Conservation (phyloP, 2,888 invertebrate genomes). For the Agriotes lineatus region DNA sequence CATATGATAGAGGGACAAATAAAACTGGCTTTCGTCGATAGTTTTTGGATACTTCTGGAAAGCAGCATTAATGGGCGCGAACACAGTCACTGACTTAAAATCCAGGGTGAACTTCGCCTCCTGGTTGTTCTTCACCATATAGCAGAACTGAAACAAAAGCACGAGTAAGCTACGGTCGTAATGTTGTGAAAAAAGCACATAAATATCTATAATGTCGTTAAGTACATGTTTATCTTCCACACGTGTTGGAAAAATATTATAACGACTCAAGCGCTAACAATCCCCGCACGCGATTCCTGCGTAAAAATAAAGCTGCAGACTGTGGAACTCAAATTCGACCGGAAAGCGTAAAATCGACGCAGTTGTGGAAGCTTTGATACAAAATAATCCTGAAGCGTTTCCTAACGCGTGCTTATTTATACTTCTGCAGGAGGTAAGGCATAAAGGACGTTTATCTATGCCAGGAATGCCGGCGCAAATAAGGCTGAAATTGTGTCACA, state of each 20-base stretch:
- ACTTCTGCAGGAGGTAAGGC: not conserved
- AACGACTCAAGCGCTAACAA: not conserved
- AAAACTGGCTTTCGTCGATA: conserved; percentile 67
- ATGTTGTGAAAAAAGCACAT: no score
- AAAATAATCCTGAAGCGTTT: not conserved
- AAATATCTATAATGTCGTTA: not conserved
- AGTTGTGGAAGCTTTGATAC: not conserved
- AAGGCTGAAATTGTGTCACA: conserved; percentile 23
- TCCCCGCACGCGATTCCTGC: not conserved
- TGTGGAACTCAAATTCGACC: not conserved
- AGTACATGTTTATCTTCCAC: not conserved
- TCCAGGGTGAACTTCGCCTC: conserved; percentile 80
- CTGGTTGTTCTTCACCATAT: conserved; percentile 78
- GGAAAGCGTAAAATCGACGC: not conserved
- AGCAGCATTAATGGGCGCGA: conserved; percentile 89
- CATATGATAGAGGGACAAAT: conserved; percentile 84
- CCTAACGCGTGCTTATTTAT: conserved; percentile 5
- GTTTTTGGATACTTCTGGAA: conserved; percentile 79
- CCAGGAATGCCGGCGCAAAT: conserved; percentile 19
- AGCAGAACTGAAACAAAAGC: conserved; percentile 80
- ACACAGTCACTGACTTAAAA: conserved; percentile 84
- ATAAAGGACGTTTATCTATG: conserved; percentile 19
- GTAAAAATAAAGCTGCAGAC: not conserved
- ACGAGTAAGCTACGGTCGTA: no score
- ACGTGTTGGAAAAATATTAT: not conserved